Conservation (phyloP, 1,140 invertebrate species). For the Magallana angulata region DNA sequence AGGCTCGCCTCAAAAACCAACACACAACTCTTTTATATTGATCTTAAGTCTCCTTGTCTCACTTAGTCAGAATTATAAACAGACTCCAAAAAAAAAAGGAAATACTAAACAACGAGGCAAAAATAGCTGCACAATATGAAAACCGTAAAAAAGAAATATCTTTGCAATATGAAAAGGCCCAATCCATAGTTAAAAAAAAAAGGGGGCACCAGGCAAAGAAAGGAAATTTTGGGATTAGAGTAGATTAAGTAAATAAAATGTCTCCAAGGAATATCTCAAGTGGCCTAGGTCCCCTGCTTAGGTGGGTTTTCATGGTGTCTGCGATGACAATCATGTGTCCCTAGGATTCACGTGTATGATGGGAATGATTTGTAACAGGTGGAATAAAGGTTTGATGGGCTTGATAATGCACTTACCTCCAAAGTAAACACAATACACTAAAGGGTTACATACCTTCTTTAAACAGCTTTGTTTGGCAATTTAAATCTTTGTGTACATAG, state of each 20-base stretch:
- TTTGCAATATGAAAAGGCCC: too few species aligned
- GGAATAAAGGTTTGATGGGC: conserved; percentile 7
- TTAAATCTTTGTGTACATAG: conserved; percentile 37
- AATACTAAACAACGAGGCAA: too few species aligned
- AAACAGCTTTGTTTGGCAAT: conserved; percentile 33
- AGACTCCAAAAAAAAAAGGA: not conserved
- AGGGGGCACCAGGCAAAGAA: not conserved
- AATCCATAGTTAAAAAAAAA: too few species aligned
- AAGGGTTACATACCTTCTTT: conserved; percentile 24
- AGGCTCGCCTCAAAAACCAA: conserved; percentile 4
- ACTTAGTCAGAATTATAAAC: not conserved
- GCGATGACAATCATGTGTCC: conserved; percentile 29
- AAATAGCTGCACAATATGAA: too few species aligned
- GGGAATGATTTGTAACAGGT: conserved; percentile 32
- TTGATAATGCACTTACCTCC: conserved; percentile 25
- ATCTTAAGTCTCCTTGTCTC: not conserved
- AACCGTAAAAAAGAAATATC: not conserved
- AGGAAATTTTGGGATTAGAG: not conserved
- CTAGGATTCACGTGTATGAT: conserved; percentile 25
- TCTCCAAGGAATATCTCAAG: not conserved
- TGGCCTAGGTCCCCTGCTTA: conserved; percentile 6
- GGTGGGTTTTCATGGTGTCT: conserved; percentile 12
- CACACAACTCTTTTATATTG: not conserved
- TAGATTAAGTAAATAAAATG: conserved; percentile 7
- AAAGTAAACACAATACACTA: conserved; percentile 35